Conservation (phyloP, 2,888 invertebrate species). For the Callyntrura sp. region DNA sequence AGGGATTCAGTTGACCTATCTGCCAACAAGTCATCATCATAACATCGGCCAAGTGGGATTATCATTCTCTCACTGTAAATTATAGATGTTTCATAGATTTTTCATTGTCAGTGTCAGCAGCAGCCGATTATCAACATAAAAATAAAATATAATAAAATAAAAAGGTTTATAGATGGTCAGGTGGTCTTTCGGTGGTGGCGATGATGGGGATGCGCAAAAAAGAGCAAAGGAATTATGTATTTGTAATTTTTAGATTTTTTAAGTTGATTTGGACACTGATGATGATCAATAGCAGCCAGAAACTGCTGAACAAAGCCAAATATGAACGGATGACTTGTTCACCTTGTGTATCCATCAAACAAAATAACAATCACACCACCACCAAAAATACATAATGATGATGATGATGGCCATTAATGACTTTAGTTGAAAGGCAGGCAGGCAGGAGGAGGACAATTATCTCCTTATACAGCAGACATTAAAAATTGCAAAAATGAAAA, state of each 20-base stretch:
- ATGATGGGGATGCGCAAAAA: not conserved
- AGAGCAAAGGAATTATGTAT: not conserved
- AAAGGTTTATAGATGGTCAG: not conserved
- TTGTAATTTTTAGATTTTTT: not conserved
- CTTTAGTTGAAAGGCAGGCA: slow-evolving; percentile 11
- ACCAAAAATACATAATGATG: not conserved
- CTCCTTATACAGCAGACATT: slow-evolving; percentile 59
- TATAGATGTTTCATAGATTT: slow-evolving; percentile 23
- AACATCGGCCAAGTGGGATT: not conserved
- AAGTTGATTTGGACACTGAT: too few relatives aligned
- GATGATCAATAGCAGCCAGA: too few relatives aligned
- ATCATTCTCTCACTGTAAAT: slow-evolving; percentile 20
- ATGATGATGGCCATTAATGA: slow-evolving; percentile 7
- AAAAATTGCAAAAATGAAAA: slow-evolving; percentile 52
- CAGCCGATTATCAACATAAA: too few relatives aligned
- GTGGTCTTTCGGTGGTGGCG: not conserved
- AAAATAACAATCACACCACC: not conserved
- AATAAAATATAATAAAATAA: not conserved
- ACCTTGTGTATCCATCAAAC: slow-evolving; percentile 69
- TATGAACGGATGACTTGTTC: slow-evolving; percentile 49
- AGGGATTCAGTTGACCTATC: slow-evolving; percentile 39
- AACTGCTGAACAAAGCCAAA: not conserved
- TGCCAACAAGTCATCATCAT: slow-evolving; percentile 41
- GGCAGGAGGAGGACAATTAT: slow-evolving; percentile 31
- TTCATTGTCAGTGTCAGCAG: slow-evolving; percentile 31